Evolutionary conservation across 2,888 invertebrate genomes (phyloP), one percentile per base, ranked within the genome.

Genomic region (Halictus quadricinctus): DNA sequence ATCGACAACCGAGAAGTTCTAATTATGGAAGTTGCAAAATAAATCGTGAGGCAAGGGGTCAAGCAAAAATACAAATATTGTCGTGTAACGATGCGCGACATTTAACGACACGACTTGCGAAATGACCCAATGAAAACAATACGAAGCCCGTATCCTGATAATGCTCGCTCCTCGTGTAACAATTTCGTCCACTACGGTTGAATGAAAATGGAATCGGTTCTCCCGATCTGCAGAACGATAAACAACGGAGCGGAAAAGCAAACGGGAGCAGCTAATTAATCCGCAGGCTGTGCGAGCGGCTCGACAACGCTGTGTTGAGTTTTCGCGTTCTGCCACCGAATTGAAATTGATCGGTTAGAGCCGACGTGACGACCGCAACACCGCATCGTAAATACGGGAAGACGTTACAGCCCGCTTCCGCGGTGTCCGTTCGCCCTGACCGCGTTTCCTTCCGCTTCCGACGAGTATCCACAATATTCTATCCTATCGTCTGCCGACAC

Each of bases 341-440:
- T 72, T 25, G 25, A 46, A 72, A 48, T 50, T 72, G 15, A 72
- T 46, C 41, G 69, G 69, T 29, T 18, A 48, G 29, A 60, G 25
- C 60, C 25, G 25, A 15, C 10, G n/a, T 1, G 86, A 90, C 2
- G 86, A 90, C 92, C 90, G 85, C 90, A 91, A 90, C 81, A 90
- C 93, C 93, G 83, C 93, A 92, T 90, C 82, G 87, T 88, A 89
- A 88, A 91, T 91, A 91, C 81, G 79, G 84, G 84, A 91, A 90
- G 91, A 91, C 89, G 73, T 80, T 70, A 13, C 76, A 18, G n/a
- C 54, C 66, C 78, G 81, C 89, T 92, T 92, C 92, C 91, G 91
- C 87, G 79, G 75, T 78, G 43, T 43, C 78, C 43, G 83, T 83
- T 86, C 83, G 87, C 83, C 87, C 87, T 84, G 69, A 83, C 58